Evolutionary conservation across 2,113 vertebrate species (phyloP).

Genomic region (Bubo blakistoni): DNA sequence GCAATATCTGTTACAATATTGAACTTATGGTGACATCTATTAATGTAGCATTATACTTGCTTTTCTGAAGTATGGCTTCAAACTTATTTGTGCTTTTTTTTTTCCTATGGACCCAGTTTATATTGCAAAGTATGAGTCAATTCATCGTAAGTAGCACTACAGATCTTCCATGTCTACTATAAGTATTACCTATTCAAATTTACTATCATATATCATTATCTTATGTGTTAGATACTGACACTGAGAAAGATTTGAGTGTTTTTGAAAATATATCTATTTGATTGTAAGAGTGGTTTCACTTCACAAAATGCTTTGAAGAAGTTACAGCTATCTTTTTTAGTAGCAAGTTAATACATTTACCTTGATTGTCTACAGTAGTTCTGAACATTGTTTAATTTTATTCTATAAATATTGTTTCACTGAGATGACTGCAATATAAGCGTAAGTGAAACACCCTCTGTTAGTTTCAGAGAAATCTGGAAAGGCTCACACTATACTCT

Average conservation of each 20-base stretch:
- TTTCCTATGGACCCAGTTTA: not conserved
- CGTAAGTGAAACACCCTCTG: not conserved
- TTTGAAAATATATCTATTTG: not conserved
- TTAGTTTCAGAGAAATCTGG: constrained; percentile 24
- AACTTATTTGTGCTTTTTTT: not conserved
- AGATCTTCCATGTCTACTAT: not conserved
- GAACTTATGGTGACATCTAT: not conserved
- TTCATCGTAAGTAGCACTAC: not conserved
- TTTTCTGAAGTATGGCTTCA: not conserved
- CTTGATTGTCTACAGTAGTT: not conserved
- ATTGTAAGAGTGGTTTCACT: not conserved
- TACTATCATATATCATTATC: not conserved
- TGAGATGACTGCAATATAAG: not conserved
- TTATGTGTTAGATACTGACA: not conserved
- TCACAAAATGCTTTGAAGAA: not conserved
- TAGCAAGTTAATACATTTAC: not conserved
- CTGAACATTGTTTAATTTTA: not conserved
- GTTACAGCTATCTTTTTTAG: not conserved
- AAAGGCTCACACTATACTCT: constrained; percentile 18
- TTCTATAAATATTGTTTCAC: not conserved
- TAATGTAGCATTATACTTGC: not conserved
- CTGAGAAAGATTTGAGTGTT: not conserved
- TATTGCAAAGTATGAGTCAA: not conserved
- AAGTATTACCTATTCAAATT: not conserved
- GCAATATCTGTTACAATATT: accelerated